Conservation (phyloP, 2,113 vertebrate genomes). For the Aviceda subcristata region DNA sequence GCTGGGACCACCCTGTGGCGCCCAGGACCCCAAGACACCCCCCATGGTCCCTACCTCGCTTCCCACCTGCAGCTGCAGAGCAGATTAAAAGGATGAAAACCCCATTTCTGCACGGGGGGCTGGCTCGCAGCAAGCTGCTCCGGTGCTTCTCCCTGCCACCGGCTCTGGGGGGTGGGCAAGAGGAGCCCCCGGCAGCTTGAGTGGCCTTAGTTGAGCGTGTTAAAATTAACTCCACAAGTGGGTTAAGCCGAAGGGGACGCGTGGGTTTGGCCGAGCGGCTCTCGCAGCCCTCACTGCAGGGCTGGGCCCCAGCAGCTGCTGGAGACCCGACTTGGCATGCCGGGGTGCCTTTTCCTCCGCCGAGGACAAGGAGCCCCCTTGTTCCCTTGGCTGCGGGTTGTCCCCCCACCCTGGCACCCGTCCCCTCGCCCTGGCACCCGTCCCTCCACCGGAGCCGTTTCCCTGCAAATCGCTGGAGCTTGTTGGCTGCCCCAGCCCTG, state of each 20-base stretch:
- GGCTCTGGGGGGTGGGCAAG: accelerated
- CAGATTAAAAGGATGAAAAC: neutral
- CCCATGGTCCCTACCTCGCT: too few relatives aligned
- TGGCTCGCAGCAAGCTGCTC: neutral
- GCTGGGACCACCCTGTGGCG: neutral
- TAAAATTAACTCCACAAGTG: neutral
- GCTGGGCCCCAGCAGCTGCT: neutral
- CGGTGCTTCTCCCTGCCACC: accelerated
- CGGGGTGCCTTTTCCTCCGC: accelerated
- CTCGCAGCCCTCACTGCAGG: accelerated
- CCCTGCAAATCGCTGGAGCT: neutral
- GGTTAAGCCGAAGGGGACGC: neutral
- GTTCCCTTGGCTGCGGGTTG: neutral
- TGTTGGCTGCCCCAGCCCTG: accelerated
- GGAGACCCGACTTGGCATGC: neutral
- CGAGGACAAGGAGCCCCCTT: neutral
- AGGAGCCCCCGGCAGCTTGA: neutral
- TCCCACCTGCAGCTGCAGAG: neutral
- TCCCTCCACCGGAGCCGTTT: neutral
- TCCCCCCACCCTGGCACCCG: neutral
- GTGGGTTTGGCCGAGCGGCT: neutral
- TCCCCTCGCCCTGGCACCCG: neutral
- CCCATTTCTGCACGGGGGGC: accelerated
- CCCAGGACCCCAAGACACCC: neutral
- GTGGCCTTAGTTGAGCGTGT: accelerated